Base-by-base conservation (phyloP, 2,113 vertebrate genomes). In the Osmerus mordax region DNA sequence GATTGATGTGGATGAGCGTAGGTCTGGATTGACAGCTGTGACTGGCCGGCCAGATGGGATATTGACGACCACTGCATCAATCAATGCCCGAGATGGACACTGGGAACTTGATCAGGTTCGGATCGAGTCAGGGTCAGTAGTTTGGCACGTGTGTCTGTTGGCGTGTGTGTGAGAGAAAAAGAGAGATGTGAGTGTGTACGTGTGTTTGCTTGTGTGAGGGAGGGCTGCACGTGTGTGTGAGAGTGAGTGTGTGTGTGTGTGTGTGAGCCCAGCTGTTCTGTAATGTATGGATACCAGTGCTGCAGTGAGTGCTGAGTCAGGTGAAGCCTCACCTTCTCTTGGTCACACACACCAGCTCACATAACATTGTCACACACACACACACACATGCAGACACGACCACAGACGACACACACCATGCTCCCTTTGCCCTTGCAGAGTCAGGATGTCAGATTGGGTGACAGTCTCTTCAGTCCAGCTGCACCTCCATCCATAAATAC, bases 371-470 rank as follows among this genome's bases (percentile, higher is more conserved):
- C 11, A 15, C 36, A 7, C 5, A 3, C 54, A 9, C 54, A 9
- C 32, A 32, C 28, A 13, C 53, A 59, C 13, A 59, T 8, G 19
- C n/a, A 23, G 18, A 60, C n/a, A 60, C n/a, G 12, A 3, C 1
- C n/a, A 23, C n/a, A 60, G 18, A 60, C n/a, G 13, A 19, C 23
- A 32, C 15, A 29, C 41, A 21, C 14, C 54, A 29, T 32, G 55
- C 75, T 70, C 80, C 69, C 76, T 0, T 66, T 77, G 82, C 73
- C 86, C 83, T 89, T 90, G 89, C 84, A 19, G 76, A 87, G 87
- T 90, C 87, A 90, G 88, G 83, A 80, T 83, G 81, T 83, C 73
- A 61, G 85, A 80, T 82, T 80, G 58, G 53, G 76, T 91, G 85
- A 84, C 88, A 77, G 75, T 81, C 76, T 81, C 78, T 83, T 47